Conservation (phyloP, 2,888 invertebrate species). For the Pycnomerus fuliginosus region DNA sequence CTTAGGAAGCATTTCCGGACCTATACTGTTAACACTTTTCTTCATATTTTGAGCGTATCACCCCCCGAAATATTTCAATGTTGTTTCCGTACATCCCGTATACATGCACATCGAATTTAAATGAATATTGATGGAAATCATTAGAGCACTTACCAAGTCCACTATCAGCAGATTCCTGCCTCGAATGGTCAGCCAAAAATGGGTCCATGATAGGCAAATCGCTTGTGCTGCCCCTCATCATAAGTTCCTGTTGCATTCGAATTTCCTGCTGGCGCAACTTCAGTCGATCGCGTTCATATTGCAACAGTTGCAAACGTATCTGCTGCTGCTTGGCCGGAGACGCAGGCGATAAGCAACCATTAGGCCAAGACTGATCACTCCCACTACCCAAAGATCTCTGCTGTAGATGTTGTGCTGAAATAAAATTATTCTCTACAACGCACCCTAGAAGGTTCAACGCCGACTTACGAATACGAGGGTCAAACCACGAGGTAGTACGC, state of each 20-base stretch:
- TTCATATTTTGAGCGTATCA: no score
- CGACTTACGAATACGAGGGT: conserved; percentile 94
- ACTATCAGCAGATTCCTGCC: conserved; percentile 94
- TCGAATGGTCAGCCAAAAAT: conserved; percentile 84
- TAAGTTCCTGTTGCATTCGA: conserved; percentile 70
- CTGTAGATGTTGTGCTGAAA: conserved; percentile 60
- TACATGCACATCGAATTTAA: no score
- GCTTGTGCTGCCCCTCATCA: conserved; percentile 66
- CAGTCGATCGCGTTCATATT: conserved; percentile 84
- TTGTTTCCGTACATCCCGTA: no score
- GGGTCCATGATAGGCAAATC: conserved; percentile 75
- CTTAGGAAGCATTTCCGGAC: no score
- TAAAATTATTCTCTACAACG: conserved; percentile 6
- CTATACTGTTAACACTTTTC: no score
- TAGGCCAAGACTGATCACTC: conserved; percentile 41
- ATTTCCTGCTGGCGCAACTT: conserved; percentile 90
- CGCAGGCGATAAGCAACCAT: conserved; percentile 55
- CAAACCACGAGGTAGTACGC: conserved; percentile 96
- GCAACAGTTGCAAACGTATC: conserved; percentile 77
- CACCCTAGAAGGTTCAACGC: conserved; percentile 2
- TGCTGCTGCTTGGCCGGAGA: conserved; percentile 72
- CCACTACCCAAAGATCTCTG: conserved; percentile 44
- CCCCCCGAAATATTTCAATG: no score
- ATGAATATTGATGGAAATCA: neutral
- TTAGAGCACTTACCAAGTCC: conserved; percentile 67